Percentiles rank a stretch among this genome's conserved stretches.
These are phyloP conservation scores for Schizopygopsis pylzovi DNA, from an alignment of 2,797 vertebrate species.

Conservation along the genomic window DNA sequence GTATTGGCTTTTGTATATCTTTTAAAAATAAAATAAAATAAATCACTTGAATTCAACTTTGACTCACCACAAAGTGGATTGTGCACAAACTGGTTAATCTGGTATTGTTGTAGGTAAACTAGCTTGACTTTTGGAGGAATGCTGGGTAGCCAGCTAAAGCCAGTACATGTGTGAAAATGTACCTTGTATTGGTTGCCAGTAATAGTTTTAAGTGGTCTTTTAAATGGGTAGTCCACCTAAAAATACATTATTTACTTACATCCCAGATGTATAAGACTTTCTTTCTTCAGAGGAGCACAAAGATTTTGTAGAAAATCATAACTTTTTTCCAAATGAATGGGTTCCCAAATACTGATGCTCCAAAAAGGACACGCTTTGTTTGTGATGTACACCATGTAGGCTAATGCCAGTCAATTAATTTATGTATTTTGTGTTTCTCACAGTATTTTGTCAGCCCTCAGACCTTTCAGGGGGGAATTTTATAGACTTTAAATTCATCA, in stretches of 20 bases:
- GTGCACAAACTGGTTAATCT: conserved; percentile 8
- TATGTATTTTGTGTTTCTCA: not conserved
- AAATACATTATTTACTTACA: not conserved
- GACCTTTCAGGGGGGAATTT: too few relatives aligned
- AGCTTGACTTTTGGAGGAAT: not conserved
- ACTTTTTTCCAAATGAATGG: not conserved
- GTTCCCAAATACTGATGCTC: not conserved
- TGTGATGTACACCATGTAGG: not conserved
- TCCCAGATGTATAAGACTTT: not conserved
- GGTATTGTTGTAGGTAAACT: conserved; percentile 1
- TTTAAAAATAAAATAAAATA: not conserved
- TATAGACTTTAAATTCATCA: not conserved
- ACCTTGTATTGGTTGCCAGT: not conserved
- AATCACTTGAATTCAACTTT: not conserved
- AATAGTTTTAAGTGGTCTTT: not conserved
- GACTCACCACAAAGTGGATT: conserved; percentile 17
- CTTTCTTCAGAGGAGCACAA: not conserved
- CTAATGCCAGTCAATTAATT: not conserved
- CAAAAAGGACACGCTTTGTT: not conserved
- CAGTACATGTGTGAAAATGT: not conserved
- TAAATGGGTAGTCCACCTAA: not conserved
- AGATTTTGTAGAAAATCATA: not conserved
- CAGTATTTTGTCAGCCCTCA: not conserved
- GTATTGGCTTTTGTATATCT: not conserved
- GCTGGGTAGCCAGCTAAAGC: not conserved